Base-by-base conservation (phyloP, 2,113 vertebrate species). In the Urocolius indicus region DNA sequence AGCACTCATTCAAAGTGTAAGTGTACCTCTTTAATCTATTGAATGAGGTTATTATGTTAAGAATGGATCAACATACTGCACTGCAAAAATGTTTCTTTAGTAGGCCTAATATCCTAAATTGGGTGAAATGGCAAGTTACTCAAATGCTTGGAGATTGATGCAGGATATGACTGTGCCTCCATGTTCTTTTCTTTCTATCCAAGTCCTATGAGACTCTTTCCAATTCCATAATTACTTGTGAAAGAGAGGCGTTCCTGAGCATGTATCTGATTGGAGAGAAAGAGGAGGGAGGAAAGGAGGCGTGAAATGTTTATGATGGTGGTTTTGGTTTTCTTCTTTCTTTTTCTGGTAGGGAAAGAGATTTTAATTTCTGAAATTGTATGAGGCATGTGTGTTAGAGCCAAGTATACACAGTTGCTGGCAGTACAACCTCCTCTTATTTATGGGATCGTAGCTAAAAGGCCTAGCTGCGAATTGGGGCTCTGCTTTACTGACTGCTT, bases 41-140 rank as follows among this genome's bases (percentile, higher is more conserved):
- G 71, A 94, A 76, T 82, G 77, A 91, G 73, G 89, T 94, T 93
- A 82, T 96, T 96, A 93, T 79, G 71, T 95, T 93, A 96, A 95
- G 89, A 95, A 90, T 91, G 68, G 95, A 90, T 95, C 95, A 74
- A 63, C 4, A n/a, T 84, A 71, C 74, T 85, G 63, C 75, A 45
- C 52, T 95, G 93, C 94, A 91, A 88, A 88, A 96, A 63, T 74
- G 67, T 85, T 95, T 87, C 71, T 85, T 83, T 88, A 77, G 82
- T 36, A 74, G 90, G 48, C 22, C 58, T 95, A 96, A 95, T 94
- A 93, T 95, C 59, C 74, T 85, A 83, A 95, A 95, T 66, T 89
- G 72, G 85, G 92, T 96, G 93, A 95, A 95, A 96, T 90, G 82
- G 93, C 82, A 23, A 88, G 67, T 94, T 95, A 57, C 59, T 91